Base-by-base conservation (phyloP, 1,140 invertebrate species). In the Halyomorpha halys region DNA sequence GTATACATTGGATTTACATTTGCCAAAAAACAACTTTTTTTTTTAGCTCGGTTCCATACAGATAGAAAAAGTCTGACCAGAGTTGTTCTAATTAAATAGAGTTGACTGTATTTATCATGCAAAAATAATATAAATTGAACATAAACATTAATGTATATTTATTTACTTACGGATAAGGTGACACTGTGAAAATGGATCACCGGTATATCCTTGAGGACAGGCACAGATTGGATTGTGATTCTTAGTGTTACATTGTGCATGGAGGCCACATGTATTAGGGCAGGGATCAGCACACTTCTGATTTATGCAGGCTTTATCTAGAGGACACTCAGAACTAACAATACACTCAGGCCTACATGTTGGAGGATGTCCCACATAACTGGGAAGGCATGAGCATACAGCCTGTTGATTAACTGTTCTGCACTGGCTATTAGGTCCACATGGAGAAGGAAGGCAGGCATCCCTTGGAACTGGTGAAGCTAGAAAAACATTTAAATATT, bases 341-440 rank as follows among this genome's bases (percentile, higher is more conserved):
- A 77, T 74, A 71, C 80, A 82, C 68, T 82, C 80, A 9, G 78
- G 77, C 70, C 78, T 71, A 70, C 79, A 80, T 44, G 72, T 71
- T 27, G 79, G 81, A 65, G 81, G 81, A 64, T 69, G 74, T 21
- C 81, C 81, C 25, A 79, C 72, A 65, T 79, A 82, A 63, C 76
- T 77, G 13, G 77, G 76, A n/a, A 77, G 71, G 68, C 83, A 85
- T 34, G 78, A 78, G 67, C 83, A 85, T 9, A 78, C 77, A 8
- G 77, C 75, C 69, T 77, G 77, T 23, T 73, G 75, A 61, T 76
- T 77, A 2, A 77, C 67, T 30, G 76, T 76, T 61, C 76, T 74
- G 68, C 84, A 86, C 68, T 79, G 75, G 65, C 81, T 82, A 70
- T 89, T 89, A 44, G 82, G 80, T 59, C 87, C 86, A 74, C 86